phyloP scores from a whole-genome alignment of 2,113 vertebrate genomes.

The Cariama cristata region DNA sequence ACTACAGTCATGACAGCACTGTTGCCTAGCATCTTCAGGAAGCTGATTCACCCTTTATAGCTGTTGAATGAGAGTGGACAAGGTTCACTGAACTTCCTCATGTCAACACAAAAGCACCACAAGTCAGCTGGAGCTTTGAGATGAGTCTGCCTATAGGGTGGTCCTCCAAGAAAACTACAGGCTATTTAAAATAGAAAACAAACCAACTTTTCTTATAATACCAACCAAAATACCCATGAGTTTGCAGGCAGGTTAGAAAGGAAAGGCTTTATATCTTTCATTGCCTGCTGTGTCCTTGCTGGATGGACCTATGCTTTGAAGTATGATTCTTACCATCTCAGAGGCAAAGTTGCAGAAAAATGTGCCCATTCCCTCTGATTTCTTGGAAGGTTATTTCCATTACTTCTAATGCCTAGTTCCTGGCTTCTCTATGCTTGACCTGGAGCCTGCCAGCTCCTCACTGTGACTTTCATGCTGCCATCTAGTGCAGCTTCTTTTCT shows the following conservation, averaged over 20 bases:
- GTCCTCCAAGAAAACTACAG: neutral
- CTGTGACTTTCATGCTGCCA: neutral
- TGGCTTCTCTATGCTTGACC: neutral
- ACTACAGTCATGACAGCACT: neutral
- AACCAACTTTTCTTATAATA: neutral
- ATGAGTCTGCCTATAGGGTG: neutral
- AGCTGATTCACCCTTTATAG: constrained; percentile 6
- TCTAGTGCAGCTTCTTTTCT: constrained; percentile 1
- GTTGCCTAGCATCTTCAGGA: constrained; percentile 30
- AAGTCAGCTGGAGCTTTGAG: constrained; percentile 6
- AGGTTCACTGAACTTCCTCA: neutral
- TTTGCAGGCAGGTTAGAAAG: neutral
- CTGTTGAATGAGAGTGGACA: neutral
- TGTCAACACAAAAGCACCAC: neutral
- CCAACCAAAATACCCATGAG: neutral
- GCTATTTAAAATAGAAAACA: neutral
- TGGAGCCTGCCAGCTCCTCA: neutral
- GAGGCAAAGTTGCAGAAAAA: neutral
- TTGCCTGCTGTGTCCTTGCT: neutral
- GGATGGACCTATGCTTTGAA: neutral
- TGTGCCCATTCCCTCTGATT: neutral
- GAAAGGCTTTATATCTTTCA: neutral
- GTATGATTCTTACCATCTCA: neutral
- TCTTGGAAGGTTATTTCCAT: neutral
- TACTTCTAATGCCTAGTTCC: neutral